Evolutionary conservation across 2,113 vertebrate genomes (phyloP).

Genomic region (Naja naja): DNA sequence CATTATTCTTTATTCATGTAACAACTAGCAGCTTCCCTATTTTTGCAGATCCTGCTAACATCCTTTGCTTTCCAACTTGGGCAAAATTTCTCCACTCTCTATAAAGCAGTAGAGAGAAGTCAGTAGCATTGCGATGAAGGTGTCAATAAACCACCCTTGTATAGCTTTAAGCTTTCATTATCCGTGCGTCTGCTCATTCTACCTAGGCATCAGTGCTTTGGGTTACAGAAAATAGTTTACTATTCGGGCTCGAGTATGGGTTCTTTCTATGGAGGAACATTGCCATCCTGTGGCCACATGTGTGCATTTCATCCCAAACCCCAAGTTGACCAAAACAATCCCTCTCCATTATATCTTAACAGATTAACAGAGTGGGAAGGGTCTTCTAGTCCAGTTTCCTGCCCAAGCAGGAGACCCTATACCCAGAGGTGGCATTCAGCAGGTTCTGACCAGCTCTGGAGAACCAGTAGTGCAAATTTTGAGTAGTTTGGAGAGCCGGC

Average conservation of each 20-base stretch:
- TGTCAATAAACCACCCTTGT: neutral
- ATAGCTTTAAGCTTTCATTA: conserved; percentile 25
- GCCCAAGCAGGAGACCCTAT: neutral
- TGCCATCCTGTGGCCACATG: conserved; percentile 55
- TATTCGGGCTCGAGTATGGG: rapidly evolving
- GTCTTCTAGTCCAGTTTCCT: neutral
- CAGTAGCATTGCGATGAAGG: conserved; percentile 3
- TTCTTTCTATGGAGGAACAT: conserved; percentile 28
- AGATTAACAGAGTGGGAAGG: neutral
- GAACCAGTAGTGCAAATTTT: no score
- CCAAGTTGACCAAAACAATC: neutral
- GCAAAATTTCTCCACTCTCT: neutral
- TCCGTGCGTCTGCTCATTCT: neutral
- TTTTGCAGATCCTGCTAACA: neutral
- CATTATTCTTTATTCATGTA: neutral
- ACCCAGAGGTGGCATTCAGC: no score
- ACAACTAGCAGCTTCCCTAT: neutral
- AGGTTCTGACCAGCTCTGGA: no score
- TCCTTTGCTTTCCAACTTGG: neutral
- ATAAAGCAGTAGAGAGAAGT: neutral
- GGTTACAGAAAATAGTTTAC: neutral
- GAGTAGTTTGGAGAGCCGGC: no score
- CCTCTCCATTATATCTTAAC: rapidly evolving
- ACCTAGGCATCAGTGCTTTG: neutral
- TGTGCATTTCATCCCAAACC: neutral